Evolutionary conservation across 2,888 invertebrate species (phyloP), one percentile per base, ranked within the genome.

Genomic region (Cephus runcator): DNA sequence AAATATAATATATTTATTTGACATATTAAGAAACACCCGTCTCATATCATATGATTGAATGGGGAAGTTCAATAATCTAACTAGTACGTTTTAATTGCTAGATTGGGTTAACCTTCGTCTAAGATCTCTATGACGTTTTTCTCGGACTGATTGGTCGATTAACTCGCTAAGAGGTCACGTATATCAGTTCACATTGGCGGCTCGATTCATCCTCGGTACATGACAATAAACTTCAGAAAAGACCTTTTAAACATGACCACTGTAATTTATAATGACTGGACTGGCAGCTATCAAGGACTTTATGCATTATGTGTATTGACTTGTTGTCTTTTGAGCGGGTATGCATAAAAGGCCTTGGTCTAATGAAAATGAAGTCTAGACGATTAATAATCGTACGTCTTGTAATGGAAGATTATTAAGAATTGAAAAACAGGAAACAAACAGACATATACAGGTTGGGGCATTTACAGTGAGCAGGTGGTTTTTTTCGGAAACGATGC

Each of bases 61-160:
- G 56, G 23, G 2, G 23, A 56, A 56, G 23, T 56, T 6, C 56
- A 56, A 56, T 9, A 56, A 56, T 56, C 40, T 40, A 40, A 2
- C 40, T 15, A 15, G 15, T 1, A 6, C 23, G 73, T 81, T 80
- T 81, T 82, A 84, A 84, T 82, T 84, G 80, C 56, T 79, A 76
- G 77, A 83, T 83, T 79, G 77, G 79, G 79, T 81, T 83, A 80
- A 69, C 79, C 81, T 82, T 81, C 81, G 73, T 69, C 69, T 23
- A 56, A 56, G 6, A 23, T 56, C 56, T 23, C 56, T 56, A 56
- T 23, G 23, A 9, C 56, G 23, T 56, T 56, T 56, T 56, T 56
- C 56, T 9, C 9, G 9, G 23, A 9, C 23, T 23, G 9, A 56
- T 56, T 56, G 56, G 56, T 56, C 56, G 56, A 56, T 56, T 56